These are phyloP conservation scores for Hippocampus mohnikei DNA, from an alignment of 2,113 vertebrate species.

Conservation along the genomic window DNA sequence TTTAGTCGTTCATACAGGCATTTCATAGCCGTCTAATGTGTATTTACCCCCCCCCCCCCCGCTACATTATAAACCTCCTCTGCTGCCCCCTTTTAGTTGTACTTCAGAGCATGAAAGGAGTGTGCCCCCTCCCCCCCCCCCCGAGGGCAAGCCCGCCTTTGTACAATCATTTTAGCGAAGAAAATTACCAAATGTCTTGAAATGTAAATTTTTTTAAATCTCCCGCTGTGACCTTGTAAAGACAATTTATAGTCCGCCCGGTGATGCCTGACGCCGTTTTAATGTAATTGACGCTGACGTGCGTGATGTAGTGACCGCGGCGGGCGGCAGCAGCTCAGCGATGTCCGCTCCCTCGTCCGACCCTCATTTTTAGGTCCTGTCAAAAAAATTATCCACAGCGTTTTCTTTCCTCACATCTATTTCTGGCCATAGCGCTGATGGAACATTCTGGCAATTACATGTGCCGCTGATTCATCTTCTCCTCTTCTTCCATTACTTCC, in stretches of 20 bases:
- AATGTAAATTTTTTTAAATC: conserved; percentile 55
- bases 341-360: conserved; percentile 30
- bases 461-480: conserved; percentile 38
- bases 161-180: conserved; percentile 52
- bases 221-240: conserved; percentile 62
- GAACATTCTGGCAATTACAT: conserved; percentile 54
- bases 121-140: background rate
- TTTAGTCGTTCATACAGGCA: too few species aligned
- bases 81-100: conserved; percentile 4
- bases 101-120: conserved; percentile 58
- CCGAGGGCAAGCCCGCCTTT: conserved; percentile 30
- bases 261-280: conserved; percentile 36
- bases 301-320: conserved; percentile 47
- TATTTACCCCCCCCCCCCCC: background rate
- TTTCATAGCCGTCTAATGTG: background rate
- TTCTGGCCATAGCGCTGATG: conserved; percentile 36
- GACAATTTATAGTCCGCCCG: conserved; percentile 61
- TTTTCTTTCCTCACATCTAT: conserved; percentile 38
- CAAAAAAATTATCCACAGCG: conserved; percentile 60
- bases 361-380: conserved; percentile 44
- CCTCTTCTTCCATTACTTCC: conserved; percentile 22
- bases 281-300: conserved; percentile 53
- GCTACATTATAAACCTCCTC: background rate
- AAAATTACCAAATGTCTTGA: conserved; percentile 55
- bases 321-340: conserved; percentile 42